Evolutionary conservation across 2,888 invertebrate genomes (phyloP).

Genomic region (Brenthis hecate): DNA sequence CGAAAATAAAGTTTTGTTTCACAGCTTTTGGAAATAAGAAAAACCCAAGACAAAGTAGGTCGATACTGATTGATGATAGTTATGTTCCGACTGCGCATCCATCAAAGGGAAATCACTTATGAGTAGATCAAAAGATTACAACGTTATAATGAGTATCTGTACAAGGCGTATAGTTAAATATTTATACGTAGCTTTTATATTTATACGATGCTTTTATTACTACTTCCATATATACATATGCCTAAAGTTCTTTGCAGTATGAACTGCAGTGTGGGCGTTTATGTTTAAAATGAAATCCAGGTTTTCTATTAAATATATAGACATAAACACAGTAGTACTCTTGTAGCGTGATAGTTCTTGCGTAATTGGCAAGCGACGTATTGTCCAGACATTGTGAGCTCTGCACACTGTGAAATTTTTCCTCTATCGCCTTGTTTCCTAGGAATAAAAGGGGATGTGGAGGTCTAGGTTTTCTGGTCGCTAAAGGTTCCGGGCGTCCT

Average conservation of each 20-base stretch:
- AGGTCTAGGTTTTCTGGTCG: conserved; percentile 38
- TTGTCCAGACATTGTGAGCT: conserved; percentile 39
- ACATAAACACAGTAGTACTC: conserved; percentile 49
- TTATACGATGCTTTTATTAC: conserved; percentile 14
- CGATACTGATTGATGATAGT: conserved; percentile 27
- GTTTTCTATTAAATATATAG: conserved; percentile 24
- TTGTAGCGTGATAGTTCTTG: conserved; percentile 52
- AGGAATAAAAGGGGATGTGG: conserved; percentile 18
- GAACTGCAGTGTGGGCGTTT: conserved; percentile 22
- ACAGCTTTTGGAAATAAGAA: not conserved
- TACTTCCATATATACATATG: conserved; percentile 12
- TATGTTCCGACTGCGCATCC: conserved; percentile 9
- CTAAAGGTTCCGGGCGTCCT: conserved; percentile 46
- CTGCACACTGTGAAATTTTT: conserved; percentile 51
- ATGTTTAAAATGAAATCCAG: conserved; percentile 21
- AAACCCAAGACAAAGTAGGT: conserved; percentile 10
- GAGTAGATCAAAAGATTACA: conserved; percentile 22
- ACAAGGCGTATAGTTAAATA: conserved; percentile 14
- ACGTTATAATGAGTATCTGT: not conserved
- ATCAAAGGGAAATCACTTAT: conserved; percentile 22
- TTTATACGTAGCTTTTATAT: conserved; percentile 12
- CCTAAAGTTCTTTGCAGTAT: conserved; percentile 16
- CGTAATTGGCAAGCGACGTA: conserved; percentile 49
- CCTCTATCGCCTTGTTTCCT: conserved; percentile 36
- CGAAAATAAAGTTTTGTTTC: not conserved